Evolutionary conservation across 2,113 vertebrate genomes (phyloP), one percentile per base, ranked within the genome.

Genomic region (Nothobranchius furzeri): DNA sequence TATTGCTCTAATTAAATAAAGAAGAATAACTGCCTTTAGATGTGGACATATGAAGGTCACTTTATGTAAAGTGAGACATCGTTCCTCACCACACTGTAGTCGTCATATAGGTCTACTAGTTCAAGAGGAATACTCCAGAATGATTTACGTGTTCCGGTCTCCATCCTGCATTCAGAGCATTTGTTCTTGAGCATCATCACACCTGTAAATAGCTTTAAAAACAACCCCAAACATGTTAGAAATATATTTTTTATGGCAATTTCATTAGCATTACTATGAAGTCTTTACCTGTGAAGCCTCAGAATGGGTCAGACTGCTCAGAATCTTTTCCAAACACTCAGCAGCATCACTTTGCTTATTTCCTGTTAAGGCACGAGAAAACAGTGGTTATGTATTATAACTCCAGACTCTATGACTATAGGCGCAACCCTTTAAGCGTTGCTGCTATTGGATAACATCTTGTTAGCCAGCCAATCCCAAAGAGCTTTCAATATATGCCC

Each of bases 121-220:
- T 57, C 55, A 17, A 57, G 55, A 57, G 36, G 55, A 11, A 57
- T 5, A 57, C 8, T 57, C 55, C 55, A 57, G n/a, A 57, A 57
- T 40, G 55, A 36, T 17, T 20, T 9, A 40, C n/a, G 5, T 11
- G 55, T 6, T 0, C n/a, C 17, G 2, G 36, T 57, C n/a, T 42
- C 55, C n/a, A 1, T 40, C 7, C 3, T 4, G 12, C 55, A 57
- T 4, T 4, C 7, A 17, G 12, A 17, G 35, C 55, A 57, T 42
- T 42, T 57, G 36, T 17, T 42, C 10, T 57, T 57, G 10, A 17
- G 14, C 12, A 36, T 57, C 36, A 17, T 15, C 9, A 1, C 2
- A 40, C 55, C 55, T 10, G 42, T 8, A 7, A 57, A 57, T 4
- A 57, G 15, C 55, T 57, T 10, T 10, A 42, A 57, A 42, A 9